phyloP scores from a whole-genome alignment of 2,113 vertebrate species.

The Crotalus horridus region DNA sequence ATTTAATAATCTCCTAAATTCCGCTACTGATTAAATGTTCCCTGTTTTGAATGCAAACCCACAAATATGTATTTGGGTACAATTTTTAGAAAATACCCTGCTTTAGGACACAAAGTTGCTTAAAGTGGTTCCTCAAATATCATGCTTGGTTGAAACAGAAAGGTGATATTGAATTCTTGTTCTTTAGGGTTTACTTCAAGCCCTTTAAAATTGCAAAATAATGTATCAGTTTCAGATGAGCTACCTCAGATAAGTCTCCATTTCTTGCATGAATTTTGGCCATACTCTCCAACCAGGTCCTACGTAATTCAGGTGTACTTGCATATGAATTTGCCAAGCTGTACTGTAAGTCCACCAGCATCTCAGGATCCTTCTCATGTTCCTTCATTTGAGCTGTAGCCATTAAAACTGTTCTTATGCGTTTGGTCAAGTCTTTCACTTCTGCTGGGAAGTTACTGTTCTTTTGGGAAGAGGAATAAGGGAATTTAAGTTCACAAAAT shows the following conservation, averaged over 20 bases:
- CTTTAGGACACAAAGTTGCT: not conserved
- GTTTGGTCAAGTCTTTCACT: constrained; percentile 96
- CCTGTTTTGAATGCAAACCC: not conserved
- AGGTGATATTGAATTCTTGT: not conserved
- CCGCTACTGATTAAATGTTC: not conserved
- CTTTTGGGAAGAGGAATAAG: constrained; percentile 77
- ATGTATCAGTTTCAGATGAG: not conserved
- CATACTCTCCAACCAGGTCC: constrained; percentile 99
- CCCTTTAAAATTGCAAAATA: not conserved
- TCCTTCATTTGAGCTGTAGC: constrained; percentile 99
- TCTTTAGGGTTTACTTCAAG: not conserved
- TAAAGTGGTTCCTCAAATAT: not conserved
- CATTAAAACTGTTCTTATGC: constrained; percentile 95
- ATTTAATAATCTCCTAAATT: not conserved
- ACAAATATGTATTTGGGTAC: not conserved
- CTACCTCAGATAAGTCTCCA: constrained; percentile 95
- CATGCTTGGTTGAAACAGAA: not conserved
- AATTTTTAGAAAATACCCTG: not conserved
- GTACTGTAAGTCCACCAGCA: constrained; percentile 97
- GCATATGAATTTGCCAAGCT: constrained; percentile 97
- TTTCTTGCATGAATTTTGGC: constrained; percentile 95
- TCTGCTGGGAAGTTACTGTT: constrained; percentile 92
- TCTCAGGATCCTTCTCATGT: constrained; percentile 97
- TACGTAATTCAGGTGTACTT: constrained; percentile 91
- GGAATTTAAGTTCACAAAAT: not conserved